Evolutionary conservation across 2,797 vertebrate species (phyloP).

Genomic region (Cyclopterus lumpus): DNA sequence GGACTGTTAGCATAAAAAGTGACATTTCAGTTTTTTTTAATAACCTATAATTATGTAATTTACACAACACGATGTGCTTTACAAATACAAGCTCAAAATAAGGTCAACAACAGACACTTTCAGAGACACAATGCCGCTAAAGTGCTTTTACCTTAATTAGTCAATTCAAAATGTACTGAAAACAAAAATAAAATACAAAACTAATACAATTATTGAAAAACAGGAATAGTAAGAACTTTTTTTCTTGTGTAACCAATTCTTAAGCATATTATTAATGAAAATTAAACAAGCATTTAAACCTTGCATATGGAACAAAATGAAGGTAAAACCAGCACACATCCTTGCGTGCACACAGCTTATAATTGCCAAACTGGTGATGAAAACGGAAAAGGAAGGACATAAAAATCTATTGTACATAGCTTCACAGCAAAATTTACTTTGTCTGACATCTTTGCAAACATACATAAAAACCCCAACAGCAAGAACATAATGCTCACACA

Average conservation of each 20-base stretch:
- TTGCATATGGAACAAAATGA: constrained; percentile 14
- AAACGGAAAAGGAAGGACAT: neutral
- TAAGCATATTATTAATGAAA: constrained; percentile 1
- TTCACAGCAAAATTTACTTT: neutral
- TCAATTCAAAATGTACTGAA: neutral
- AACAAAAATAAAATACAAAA: constrained; percentile 17
- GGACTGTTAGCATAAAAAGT: neutral
- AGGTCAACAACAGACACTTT: neutral
- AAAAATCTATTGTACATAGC: neutral
- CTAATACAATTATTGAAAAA: constrained; percentile 18
- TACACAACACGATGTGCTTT: neutral
- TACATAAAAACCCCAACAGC: constrained; percentile 22
- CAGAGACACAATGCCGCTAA: neutral
- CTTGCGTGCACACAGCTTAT: neutral
- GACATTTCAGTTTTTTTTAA: constrained; percentile 9
- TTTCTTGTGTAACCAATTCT: neutral
- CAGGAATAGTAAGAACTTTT: constrained; percentile 8
- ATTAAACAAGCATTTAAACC: constrained; percentile 23
- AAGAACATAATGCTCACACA: constrained; percentile 14
- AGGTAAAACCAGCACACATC: neutral
- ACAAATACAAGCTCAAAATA: constrained; percentile 36
- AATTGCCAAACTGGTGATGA: neutral
- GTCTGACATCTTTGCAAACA: constrained; percentile 24
- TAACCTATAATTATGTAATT: constrained; percentile 35
- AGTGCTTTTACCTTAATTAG: constrained; percentile 15